phyloP scores from a whole-genome alignment of 2,888 invertebrate genomes.

The Melitaea athalia region DNA sequence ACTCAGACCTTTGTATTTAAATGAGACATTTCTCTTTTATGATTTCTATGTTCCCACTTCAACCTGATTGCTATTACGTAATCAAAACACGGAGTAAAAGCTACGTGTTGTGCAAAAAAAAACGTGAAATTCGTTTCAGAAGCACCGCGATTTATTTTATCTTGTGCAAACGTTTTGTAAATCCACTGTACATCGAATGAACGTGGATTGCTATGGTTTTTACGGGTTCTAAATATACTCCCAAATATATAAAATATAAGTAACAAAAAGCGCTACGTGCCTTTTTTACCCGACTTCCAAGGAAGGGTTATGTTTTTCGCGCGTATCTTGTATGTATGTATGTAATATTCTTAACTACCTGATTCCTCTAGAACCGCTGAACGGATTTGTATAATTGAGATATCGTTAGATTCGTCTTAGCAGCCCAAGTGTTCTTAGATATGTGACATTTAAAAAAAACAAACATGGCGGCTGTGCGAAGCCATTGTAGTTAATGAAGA shows the following conservation, averaged over 20 bases:
- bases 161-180: slow-evolving; percentile 10
- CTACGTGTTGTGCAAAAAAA: slow-evolving; percentile 26
- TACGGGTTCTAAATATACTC: not conserved
- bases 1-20: slow-evolving; percentile 1
- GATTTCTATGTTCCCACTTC: slow-evolving; percentile 23
- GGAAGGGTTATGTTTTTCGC: no score
- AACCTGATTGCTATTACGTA: slow-evolving; percentile 16
- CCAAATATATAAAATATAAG: not conserved
- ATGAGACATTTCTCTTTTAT: not conserved
- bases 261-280: not conserved
- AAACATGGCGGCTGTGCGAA: no score
- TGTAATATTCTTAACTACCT: no score
- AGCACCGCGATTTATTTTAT: slow-evolving; percentile 20
- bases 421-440: no score
- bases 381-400: no score
- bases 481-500: no score
- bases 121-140: slow-evolving; percentile 23
- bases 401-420: no score
- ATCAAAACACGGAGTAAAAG: slow-evolving; percentile 25
- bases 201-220: not conserved
- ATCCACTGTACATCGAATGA: not conserved
- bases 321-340: no score
- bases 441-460: no score
- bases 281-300: no score
- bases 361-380: no score